Evolutionary conservation across 2,888 invertebrate species (phyloP).

Genomic region (Cenopis cana): DNA sequence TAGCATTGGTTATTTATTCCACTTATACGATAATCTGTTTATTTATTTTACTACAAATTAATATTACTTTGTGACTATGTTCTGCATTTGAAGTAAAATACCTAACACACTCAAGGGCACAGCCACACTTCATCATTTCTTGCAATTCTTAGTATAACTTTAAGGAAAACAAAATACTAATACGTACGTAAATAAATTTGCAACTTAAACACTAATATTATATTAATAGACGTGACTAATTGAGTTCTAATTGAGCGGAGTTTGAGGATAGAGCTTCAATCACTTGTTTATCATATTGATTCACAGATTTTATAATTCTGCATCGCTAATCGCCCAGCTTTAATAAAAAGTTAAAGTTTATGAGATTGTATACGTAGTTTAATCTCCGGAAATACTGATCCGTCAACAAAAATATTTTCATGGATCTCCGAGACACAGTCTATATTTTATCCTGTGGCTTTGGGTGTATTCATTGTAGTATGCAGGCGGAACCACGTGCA

Average conservation of each 20-base stretch:
- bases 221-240: not conserved
- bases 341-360: too few relatives aligned
- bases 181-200: constrained; percentile 5
- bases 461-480: too few relatives aligned
- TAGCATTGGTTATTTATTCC: too few relatives aligned
- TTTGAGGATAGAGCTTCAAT: not conserved
- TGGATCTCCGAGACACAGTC: too few relatives aligned
- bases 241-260: not conserved
- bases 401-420: too few relatives aligned
- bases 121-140: not conserved
- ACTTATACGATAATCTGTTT: too few relatives aligned
- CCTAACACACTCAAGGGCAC: not conserved
- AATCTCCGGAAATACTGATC: too few relatives aligned
- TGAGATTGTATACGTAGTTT: too few relatives aligned
- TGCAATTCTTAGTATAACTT: not conserved
- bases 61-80: not conserved
- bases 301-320: too few relatives aligned
- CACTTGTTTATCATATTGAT: not conserved
- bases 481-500: too few relatives aligned
- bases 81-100: not conserved
- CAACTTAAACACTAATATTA: not conserved
- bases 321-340: too few relatives aligned
- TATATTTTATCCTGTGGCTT: too few relatives aligned
- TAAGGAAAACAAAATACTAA: constrained; percentile 17
- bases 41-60: not conserved